These are phyloP conservation scores for Synergus umbraculus DNA, from an alignment of 2,888 invertebrate species.

Conservation along the genomic window DNA sequence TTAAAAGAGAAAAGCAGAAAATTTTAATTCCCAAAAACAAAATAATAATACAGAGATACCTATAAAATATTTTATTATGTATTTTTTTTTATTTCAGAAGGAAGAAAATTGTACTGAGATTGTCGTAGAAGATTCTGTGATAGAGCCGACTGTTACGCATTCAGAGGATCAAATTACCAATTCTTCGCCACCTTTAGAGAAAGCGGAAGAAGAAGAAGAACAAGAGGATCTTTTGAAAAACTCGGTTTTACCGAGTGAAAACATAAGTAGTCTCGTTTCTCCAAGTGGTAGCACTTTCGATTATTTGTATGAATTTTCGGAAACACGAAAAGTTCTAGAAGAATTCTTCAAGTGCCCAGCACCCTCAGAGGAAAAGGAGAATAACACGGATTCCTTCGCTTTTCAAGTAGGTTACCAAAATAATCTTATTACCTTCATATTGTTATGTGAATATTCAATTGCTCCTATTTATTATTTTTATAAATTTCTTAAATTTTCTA, in stretches of 20 bases:
- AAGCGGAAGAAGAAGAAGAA: conserved; percentile 55
- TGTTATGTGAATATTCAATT: background rate
- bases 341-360: conserved; percentile 93
- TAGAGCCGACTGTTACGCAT: conserved; percentile 61
- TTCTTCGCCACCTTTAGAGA: conserved; percentile 49
- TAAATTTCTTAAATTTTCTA: background rate
- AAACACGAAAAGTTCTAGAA: conserved; percentile 93
- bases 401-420: conserved; percentile 76
- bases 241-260: conserved; percentile 68
- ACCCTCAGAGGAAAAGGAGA: conserved; percentile 80
- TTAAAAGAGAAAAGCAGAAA: background rate
- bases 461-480: background rate
- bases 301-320: conserved; percentile 94
- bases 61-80: background rate
- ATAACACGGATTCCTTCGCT: conserved; percentile 72
- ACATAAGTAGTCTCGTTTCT: conserved; percentile 73
- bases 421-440: background rate
- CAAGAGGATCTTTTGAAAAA: conserved; percentile 61
- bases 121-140: conserved; percentile 66
- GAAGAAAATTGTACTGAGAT: conserved; percentile 68
- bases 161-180: conserved; percentile 57
- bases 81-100: conserved; percentile 58
- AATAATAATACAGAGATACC: background rate
- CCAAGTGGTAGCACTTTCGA: conserved; percentile 84
- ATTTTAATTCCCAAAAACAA: background rate